These are phyloP conservation scores for Cataglyphis cursor DNA, from an alignment of 2,888 invertebrate species.

Conservation along the genomic window DNA sequence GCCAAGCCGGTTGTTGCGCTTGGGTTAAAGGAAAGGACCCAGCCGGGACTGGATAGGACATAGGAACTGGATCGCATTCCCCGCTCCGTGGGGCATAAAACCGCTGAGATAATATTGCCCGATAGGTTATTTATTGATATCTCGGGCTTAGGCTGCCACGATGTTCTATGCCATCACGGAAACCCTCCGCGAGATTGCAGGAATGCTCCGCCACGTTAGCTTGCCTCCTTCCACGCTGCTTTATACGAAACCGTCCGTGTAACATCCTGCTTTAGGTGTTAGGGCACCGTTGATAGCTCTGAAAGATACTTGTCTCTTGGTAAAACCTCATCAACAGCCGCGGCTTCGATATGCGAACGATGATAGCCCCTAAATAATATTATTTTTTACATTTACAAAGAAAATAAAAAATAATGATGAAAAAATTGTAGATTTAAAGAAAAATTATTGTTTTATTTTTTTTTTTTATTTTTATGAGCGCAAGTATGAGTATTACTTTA, in stretches of 20 bases:
- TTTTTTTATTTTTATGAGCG: no score
- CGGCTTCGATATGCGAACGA: conserved; percentile 35
- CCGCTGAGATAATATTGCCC: conserved; percentile 83
- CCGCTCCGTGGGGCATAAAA: conserved; percentile 78
- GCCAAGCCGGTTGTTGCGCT: conserved; percentile 61
- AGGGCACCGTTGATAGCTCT: conserved; percentile 72
- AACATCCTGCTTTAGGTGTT: conserved; percentile 72
- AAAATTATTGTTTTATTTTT: neutral
- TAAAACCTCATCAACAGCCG: conserved; percentile 61
- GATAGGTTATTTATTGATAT: conserved; percentile 84
- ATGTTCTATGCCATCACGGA: conserved; percentile 72
- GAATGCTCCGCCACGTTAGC: conserved; percentile 57
- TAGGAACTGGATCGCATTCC: conserved; percentile 79
- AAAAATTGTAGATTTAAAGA: neutral
- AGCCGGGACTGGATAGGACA: conserved; percentile 67
- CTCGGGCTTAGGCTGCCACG: conserved; percentile 71
- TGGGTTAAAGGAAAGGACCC: conserved; percentile 61
- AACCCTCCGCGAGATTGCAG: conserved; percentile 72
- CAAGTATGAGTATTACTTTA: no score
- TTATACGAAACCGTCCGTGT: conserved; percentile 65
- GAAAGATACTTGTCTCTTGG: conserved; percentile 71
- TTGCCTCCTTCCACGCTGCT: conserved; percentile 44
- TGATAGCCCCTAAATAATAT: conserved; percentile 13
- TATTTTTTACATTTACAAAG: neutral
- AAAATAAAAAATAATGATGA: neutral